These are phyloP conservation scores for Acridotheres tristis DNA, from an alignment of 2,797 vertebrate genomes.

Conservation along the genomic window DNA sequence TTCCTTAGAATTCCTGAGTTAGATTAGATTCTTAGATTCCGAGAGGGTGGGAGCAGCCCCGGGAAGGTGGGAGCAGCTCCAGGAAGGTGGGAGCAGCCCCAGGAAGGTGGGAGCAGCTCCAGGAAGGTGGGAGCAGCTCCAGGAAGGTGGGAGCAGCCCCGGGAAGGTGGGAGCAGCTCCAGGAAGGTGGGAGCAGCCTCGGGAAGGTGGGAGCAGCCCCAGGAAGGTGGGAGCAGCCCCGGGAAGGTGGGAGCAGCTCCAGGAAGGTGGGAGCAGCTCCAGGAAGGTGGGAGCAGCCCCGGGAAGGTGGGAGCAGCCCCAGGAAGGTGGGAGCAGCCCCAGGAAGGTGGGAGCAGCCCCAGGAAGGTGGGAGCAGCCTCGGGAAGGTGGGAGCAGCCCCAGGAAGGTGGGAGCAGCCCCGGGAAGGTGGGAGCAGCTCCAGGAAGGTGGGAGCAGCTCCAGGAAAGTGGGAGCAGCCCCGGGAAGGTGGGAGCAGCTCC, in stretches of 20 bases:
- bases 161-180: background rate
- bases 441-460: background rate
- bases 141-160: too few species aligned
- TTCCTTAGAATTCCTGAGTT: background rate
- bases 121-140: too few species aligned
- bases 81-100: background rate
- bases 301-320: background rate
- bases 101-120: background rate
- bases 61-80: accelerated
- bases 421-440: too few species aligned
- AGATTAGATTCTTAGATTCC: too few species aligned
- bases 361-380: background rate
- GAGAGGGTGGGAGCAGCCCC: too few species aligned
- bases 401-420: too few species aligned
- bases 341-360: accelerated
- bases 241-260: accelerated
- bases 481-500: accelerated
- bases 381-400: background rate
- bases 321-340: too few species aligned
- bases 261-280: too few species aligned
- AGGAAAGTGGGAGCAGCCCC: accelerated
- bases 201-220: accelerated
- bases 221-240: accelerated
- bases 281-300: too few species aligned
- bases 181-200: accelerated